phyloP scores from a whole-genome alignment of 2,888 invertebrate genomes.

The Andrena camellia region DNA sequence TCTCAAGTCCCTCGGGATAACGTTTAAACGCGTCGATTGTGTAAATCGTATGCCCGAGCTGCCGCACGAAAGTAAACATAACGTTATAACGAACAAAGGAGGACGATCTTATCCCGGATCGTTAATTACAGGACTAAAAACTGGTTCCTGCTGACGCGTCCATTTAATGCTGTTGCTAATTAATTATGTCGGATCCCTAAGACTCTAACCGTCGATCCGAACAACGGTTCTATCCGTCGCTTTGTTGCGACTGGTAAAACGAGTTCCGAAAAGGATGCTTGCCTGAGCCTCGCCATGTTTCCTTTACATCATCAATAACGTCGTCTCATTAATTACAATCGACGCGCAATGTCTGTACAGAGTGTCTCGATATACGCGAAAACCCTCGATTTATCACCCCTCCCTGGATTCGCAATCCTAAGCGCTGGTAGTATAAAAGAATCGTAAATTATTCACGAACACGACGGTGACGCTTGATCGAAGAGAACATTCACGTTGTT shows the following conservation, averaged over 20 bases:
- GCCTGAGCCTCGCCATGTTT: conserved; percentile 32
- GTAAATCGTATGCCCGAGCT: background rate
- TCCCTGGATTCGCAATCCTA: background rate
- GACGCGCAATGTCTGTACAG: conserved; percentile 4
- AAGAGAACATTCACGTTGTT: too few relatives aligned
- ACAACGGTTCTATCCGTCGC: conserved; percentile 54
- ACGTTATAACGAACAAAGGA: conserved; percentile 27
- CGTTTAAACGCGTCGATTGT: background rate
- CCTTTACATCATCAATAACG: conserved; percentile 45
- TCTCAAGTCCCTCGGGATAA: background rate
- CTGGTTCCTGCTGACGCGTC: conserved; percentile 56
- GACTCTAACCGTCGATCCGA: conserved; percentile 41
- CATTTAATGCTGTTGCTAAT: conserved; percentile 56
- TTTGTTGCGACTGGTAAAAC: conserved; percentile 57
- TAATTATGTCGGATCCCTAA: conserved; percentile 54
- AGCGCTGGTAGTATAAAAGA: background rate
- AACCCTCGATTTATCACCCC: background rate
- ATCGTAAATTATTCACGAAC: background rate
- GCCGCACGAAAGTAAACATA: conserved; percentile 11
- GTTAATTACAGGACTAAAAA: conserved; percentile 64
- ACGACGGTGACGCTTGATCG: too few relatives aligned
- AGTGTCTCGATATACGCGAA: background rate
- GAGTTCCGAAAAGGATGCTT: conserved; percentile 47
- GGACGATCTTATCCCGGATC: conserved; percentile 64
- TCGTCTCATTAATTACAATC: conserved; percentile 42